A percentile compares a stretch with the other conserved stretches of the same genome.
phyloP scores from a whole-genome alignment of 2,888 invertebrate genomes.

The Tuberolachnus salignus region DNA sequence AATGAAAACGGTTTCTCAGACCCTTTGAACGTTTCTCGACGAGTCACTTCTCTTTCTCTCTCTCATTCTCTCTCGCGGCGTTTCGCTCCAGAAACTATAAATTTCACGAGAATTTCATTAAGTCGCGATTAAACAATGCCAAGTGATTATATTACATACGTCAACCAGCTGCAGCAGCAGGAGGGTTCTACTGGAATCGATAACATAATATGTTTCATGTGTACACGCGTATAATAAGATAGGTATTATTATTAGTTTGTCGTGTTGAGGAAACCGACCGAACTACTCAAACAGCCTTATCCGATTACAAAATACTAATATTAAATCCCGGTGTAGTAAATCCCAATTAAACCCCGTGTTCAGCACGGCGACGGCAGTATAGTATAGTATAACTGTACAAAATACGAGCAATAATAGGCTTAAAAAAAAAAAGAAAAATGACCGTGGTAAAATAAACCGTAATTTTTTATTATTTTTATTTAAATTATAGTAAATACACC shows the following conservation, averaged over 20 bases:
- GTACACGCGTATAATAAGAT: neutral
- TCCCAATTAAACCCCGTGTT: too few species aligned
- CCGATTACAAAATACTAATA: neutral
- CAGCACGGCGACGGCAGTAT: too few species aligned
- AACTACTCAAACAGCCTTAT: neutral
- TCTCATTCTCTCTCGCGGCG: conserved; percentile 13
- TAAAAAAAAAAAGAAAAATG: too few species aligned
- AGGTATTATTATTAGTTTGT: neutral
- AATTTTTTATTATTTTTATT: too few species aligned
- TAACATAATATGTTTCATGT: neutral
- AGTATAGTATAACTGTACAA: too few species aligned
- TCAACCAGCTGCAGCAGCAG: neutral
- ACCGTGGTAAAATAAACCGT: too few species aligned
- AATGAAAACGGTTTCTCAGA: conserved; percentile 8
- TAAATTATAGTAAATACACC: too few species aligned
- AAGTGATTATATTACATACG: neutral
- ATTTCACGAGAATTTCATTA: conserved; percentile 30
- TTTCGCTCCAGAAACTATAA: neutral
- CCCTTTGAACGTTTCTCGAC: conserved; percentile 8
- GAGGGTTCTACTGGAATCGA: neutral
- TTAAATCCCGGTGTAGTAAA: too few species aligned
- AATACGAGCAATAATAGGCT: too few species aligned
- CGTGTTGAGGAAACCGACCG: neutral
- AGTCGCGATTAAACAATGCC: conserved; percentile 22
- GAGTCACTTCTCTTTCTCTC: conserved; percentile 30